Base-by-base conservation (phyloP, 1,140 invertebrate species). In the Brachionus calyciflorus region DNA sequence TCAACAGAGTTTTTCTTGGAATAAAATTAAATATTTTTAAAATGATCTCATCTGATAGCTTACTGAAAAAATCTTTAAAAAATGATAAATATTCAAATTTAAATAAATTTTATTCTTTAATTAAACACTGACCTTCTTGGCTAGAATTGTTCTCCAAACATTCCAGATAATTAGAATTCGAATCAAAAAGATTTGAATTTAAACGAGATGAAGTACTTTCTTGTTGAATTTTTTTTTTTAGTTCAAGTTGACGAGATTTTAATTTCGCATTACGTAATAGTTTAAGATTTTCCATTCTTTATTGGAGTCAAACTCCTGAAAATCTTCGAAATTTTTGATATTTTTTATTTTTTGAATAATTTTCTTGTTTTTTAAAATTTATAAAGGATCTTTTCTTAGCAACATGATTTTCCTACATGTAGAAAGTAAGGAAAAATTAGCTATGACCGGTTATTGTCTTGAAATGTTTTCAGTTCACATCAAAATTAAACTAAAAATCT, bases 21-120 rank as follows among this genome's bases (percentile, higher is more conserved):
- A 94, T 85, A 89, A 89, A 92, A 80, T 89, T 88, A 77, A 94
- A 90, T 41, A 94, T 90, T 78, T 89, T 87, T n/a, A 94, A 82
- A 17, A 94, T 87, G 77, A 93, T 89, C 84, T 94, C 92, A 85
- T 94, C 92, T 0, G 91, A 91, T 53, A 92, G 80, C 76, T 86
- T 85, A n/a, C 77, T 65, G 76, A 83, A 83, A 60, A 69, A 63
- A 80, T 83, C 83, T 84, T 79, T 41, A 41, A n/a, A n/a, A 9
- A 41, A 41, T 9, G 53, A 77, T 68, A 33, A 40, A 48, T 40
- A 5, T 24, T 41, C 2, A 60, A 78, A 21, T 44, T 57, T 33
- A 70, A 5, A 30, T 37, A n/a, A 17, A 3, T 44, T 19, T 1
- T 24, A 44, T 30, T 24, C 19, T 24, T 24, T 44, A 46, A 14